Evolutionary conservation across 1,140 invertebrate species (phyloP).

Genomic region (Proales similis): DNA sequence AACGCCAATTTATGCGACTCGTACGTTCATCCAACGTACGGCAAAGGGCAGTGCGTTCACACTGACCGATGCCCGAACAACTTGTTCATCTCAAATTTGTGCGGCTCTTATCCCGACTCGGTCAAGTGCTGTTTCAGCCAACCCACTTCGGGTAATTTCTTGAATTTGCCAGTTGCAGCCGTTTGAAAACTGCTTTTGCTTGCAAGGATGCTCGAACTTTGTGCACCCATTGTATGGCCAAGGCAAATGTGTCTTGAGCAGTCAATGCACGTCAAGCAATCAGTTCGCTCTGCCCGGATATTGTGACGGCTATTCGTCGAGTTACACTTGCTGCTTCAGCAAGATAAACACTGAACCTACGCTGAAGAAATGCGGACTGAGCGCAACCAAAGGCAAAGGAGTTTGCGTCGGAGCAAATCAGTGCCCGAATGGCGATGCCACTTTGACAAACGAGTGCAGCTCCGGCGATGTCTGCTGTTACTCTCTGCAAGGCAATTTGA

Average conservation of each 20-base stretch:
- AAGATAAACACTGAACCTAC: neutral
- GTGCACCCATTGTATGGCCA: conserved; percentile 23
- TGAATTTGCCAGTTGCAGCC: no score
- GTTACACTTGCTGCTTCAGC: conserved; percentile 25
- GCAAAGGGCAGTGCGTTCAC: conserved; percentile 21
- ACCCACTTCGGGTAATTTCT: conserved; percentile 3
- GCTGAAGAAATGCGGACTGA: conserved; percentile 27
- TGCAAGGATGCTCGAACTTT: neutral
- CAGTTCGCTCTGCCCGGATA: conserved; percentile 27
- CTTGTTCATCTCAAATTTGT: conserved; percentile 19
- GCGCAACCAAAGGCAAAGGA: conserved; percentile 25
- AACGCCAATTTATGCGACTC: conserved; percentile 24
- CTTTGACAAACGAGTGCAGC: conserved; percentile 13
- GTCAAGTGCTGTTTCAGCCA: conserved; percentile 36
- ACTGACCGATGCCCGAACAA: conserved; percentile 2
- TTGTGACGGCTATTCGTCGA: conserved; percentile 13
- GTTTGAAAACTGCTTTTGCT: no score
- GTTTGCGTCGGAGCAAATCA: conserved; percentile 3
- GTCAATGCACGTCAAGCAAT: neutral
- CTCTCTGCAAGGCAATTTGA: conserved; percentile 16
- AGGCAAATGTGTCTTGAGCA: conserved; percentile 21
- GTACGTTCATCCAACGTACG: conserved; percentile 4
- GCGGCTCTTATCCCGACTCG: neutral
- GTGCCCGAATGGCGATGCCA: conserved; percentile 7
- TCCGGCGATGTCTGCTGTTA: conserved; percentile 26